Percentiles rank a stretch among this genome's conserved stretches.
Conservation (phyloP, 2,888 invertebrate genomes). For the Palloptera scutellata region DNA sequence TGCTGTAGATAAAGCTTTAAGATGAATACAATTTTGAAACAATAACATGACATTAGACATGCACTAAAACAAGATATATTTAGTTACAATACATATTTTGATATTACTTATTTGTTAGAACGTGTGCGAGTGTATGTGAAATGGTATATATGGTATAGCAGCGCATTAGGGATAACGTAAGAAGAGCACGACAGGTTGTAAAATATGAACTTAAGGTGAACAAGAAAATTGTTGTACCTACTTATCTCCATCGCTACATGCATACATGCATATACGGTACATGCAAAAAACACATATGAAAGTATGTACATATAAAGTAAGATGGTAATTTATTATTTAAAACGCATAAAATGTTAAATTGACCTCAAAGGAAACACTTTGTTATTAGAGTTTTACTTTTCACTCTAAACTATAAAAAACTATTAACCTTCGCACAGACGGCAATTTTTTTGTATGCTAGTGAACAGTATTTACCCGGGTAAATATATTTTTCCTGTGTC, state of each 20-base stretch:
- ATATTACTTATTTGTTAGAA: constrained; percentile 4
- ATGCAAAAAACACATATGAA: not conserved
- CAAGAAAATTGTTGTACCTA: not conserved
- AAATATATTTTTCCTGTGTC: no score
- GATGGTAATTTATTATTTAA: constrained; percentile 1
- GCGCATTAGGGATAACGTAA: constrained; percentile 33
- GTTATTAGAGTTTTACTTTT: no score
- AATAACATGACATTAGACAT: constrained; percentile 44
- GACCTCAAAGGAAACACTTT: not conserved
- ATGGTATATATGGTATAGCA: constrained; percentile 6
- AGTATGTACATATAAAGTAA: not conserved
- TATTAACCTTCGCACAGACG: no score
- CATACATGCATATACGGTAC: not conserved
- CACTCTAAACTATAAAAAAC: no score
- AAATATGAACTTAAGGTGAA: constrained; percentile 35
- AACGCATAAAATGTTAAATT: constrained; percentile 8
- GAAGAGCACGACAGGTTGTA: constrained; percentile 38
- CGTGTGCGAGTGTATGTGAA: constrained; percentile 26
- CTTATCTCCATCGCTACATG: no score
- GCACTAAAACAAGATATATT: constrained; percentile 40
- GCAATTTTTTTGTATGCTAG: no score
- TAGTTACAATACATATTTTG: constrained; percentile 10
- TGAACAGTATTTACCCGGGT: no score
- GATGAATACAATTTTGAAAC: constrained; percentile 41
- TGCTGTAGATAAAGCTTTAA: constrained; percentile 3